Evolutionary conservation across 2,888 invertebrate species (phyloP).

Genomic region (Melipona beecheii): DNA sequence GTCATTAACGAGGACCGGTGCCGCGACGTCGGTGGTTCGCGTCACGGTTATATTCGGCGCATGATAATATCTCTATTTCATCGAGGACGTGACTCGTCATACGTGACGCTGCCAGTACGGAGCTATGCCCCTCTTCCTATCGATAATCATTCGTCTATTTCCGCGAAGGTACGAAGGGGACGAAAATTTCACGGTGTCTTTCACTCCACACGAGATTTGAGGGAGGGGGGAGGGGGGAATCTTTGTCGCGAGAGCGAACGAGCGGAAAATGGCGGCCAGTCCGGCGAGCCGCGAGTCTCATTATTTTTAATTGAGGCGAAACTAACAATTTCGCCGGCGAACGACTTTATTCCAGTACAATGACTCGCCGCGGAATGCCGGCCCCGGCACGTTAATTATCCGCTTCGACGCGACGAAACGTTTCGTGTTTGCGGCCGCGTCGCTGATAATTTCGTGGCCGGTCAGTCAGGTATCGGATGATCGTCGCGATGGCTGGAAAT

Average conservation of each 20-base stretch:
- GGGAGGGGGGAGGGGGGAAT: neutral
- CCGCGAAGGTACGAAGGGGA: no score
- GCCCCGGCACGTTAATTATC: conserved; percentile 45
- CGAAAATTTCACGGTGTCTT: neutral
- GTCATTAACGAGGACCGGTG: conserved; percentile 61
- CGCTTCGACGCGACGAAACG: conserved; percentile 24
- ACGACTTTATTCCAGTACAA: conserved; percentile 42
- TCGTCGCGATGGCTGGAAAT: neutral
- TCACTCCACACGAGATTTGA: no score
- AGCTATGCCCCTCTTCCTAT: neutral
- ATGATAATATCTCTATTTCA: conserved; percentile 61
- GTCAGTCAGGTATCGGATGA: neutral
- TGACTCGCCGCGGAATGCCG: conserved; percentile 46
- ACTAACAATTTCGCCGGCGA: conserved; percentile 41
- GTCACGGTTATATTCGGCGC: conserved; percentile 61
- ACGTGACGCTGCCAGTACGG: conserved; percentile 24
- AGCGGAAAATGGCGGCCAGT: neutral
- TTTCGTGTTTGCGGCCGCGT: conserved; percentile 19
- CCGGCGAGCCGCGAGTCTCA: conserved; percentile 33
- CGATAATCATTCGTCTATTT: conserved; percentile 8
- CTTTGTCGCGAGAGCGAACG: neutral
- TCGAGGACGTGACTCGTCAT: conserved; percentile 42
- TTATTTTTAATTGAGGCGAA: conserved; percentile 59
- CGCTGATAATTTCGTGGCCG: conserved; percentile 29
- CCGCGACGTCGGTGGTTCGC: conserved; percentile 44